Evolutionary conservation across 2,888 invertebrate species (phyloP).

Genomic region (Dioctria linearis): DNA sequence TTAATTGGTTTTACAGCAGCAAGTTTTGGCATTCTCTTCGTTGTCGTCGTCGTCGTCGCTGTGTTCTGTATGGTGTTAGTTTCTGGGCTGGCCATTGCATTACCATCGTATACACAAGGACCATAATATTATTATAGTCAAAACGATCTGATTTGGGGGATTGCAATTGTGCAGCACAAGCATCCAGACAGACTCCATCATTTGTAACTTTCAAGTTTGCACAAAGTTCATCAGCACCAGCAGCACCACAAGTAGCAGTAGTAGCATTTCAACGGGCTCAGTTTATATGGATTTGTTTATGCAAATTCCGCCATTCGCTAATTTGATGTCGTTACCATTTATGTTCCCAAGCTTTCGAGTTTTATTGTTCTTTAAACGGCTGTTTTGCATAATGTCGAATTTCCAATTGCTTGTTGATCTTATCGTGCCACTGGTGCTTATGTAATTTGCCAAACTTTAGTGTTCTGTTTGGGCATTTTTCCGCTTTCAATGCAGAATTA

Average conservation of each 20-base stretch:
- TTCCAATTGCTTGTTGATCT: conserved; percentile 55
- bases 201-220: conserved; percentile 25
- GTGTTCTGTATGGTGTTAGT: not conserved
- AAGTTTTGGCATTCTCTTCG: conserved; percentile 8
- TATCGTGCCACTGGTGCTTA: conserved; percentile 43
- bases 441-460: conserved; percentile 47
- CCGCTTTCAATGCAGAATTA: not conserved
- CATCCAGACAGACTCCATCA: not conserved
- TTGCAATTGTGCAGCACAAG: conserved; percentile 3
- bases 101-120: conserved; percentile 21
- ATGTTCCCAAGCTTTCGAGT: conserved; percentile 34
- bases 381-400: conserved; percentile 54
- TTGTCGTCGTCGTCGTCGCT: not conserved
- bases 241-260: too few species aligned
- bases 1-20: conserved; percentile 31
- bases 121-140: too few species aligned
- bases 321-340: conserved; percentile 57
- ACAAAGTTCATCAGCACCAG: conserved; percentile 31
- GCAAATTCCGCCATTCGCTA: conserved; percentile 56
- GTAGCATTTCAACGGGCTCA: not conserved
- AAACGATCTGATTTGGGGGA: conserved; percentile 9
- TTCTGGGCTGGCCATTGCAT: too few species aligned
- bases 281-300: conserved; percentile 55
- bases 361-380: conserved; percentile 48
- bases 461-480: conserved; percentile 15